Evolutionary conservation across 2,888 invertebrate species (phyloP).

Genomic region (Cyrtodaria siliqua): DNA sequence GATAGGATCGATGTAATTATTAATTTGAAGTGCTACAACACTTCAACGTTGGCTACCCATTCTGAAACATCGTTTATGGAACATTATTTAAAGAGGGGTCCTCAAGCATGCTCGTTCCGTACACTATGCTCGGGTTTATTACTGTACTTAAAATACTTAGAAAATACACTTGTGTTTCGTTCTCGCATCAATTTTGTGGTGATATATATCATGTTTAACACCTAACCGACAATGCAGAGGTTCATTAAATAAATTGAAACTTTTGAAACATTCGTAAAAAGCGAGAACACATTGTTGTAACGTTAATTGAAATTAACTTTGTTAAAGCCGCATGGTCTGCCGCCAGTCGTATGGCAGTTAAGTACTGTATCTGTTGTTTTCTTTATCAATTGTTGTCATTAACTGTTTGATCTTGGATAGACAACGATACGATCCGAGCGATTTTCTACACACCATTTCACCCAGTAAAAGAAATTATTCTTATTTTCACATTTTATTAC

Average conservation of each 20-base stretch:
- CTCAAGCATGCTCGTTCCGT: background rate
- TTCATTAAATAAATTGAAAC: too few species aligned
- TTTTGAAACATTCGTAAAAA: too few species aligned
- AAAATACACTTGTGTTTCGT: slow-evolving; percentile 7
- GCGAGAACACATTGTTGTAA: too few species aligned
- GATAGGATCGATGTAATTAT: slow-evolving; percentile 56
- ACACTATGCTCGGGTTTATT: background rate
- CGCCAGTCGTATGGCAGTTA: slow-evolving; percentile 21
- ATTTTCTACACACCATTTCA: slow-evolving; percentile 21
- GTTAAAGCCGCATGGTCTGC: background rate
- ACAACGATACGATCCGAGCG: background rate
- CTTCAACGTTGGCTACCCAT: slow-evolving; percentile 22
- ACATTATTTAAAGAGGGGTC: background rate
- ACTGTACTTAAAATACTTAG: slow-evolving; percentile 14
- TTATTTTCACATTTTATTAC: slow-evolving; percentile 32
- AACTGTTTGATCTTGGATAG: slow-evolving; percentile 13
- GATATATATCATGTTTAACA: too few species aligned
- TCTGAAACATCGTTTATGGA: slow-evolving; percentile 9
- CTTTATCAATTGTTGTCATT: slow-evolving; percentile 18
- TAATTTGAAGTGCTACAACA: slow-evolving; percentile 48
- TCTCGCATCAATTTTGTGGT: too few species aligned
- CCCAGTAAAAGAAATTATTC: slow-evolving; percentile 24
- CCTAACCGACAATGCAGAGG: too few species aligned
- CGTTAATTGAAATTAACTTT: too few species aligned
- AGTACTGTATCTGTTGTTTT: background rate